A percentile compares a stretch with the other conserved stretches of the same genome.
Evolutionary conservation across 2,113 vertebrate genomes (phyloP).

Genomic region (Forbesichthys papilliferus): DNA sequence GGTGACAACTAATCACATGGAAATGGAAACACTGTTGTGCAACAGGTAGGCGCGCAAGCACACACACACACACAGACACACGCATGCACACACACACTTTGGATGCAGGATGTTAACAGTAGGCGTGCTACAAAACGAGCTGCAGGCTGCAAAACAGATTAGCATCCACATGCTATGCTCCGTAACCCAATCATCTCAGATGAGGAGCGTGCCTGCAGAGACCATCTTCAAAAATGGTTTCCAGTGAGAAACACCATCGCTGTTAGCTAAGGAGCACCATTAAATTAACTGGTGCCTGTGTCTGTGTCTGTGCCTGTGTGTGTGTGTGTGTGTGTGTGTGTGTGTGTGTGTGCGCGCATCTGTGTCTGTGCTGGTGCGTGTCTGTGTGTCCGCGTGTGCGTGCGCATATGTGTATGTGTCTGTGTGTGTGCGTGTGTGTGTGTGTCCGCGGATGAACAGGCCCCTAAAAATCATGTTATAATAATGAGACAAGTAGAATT

Average conservation of each 20-base stretch:
- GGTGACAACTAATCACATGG: neutral
- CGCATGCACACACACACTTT: neutral
- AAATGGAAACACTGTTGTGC: neutral
- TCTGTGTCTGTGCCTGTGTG: too few relatives aligned
- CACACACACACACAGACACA: neutral
- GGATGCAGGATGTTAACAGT: neutral
- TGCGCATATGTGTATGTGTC: too few relatives aligned
- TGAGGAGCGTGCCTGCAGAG: conserved; percentile 27
- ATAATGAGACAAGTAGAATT: too few relatives aligned
- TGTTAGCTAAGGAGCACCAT: conserved; percentile 39
- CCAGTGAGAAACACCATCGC: conserved; percentile 36
- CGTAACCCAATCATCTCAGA: conserved; percentile 9
- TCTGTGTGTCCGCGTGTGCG: neutral
- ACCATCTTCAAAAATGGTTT: conserved; percentile 58
- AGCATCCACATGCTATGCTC: conserved; percentile 6
- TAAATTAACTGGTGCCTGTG: conserved; percentile 51
- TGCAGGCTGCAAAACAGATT: neutral
- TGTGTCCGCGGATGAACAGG: conserved; percentile 10
- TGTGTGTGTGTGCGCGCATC: too few relatives aligned
- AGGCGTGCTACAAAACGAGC: neutral
- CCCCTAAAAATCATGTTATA: neutral
- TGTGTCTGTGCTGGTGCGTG: too few relatives aligned
- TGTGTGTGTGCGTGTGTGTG: too few relatives aligned
- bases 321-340: too few relatives aligned
- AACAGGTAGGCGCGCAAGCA: neutral